These are phyloP conservation scores for Timema cristinae DNA, from an alignment of 2,888 invertebrate genomes.

Conservation along the genomic window DNA sequence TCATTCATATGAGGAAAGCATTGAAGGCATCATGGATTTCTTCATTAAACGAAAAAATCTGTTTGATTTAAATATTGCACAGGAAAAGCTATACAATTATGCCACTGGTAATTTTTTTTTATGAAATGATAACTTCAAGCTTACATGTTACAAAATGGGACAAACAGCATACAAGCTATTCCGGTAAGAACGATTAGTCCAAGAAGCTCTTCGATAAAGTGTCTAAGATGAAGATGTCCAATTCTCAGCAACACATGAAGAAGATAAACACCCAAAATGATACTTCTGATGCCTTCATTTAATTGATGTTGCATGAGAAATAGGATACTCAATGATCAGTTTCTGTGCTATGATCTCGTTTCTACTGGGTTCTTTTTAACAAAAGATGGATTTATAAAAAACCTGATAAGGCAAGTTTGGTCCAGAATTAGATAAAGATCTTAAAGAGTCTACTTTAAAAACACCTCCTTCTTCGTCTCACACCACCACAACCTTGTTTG, in stretches of 20 bases:
- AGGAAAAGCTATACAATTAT: neutral
- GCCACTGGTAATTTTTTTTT: neutral
- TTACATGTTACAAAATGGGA: neutral
- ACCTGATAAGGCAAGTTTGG: constrained; percentile 5
- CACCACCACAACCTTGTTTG: constrained; percentile 1
- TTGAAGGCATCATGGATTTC: neutral
- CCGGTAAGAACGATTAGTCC: neutral
- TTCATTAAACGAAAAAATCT: neutral
- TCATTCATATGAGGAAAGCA: too few species aligned
- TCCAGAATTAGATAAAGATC: neutral
- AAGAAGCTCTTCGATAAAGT: neutral
- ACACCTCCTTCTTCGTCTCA: neutral
- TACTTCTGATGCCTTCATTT: neutral
- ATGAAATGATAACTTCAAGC: neutral
- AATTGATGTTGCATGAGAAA: neutral
- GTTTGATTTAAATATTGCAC: neutral
- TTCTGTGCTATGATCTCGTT: neutral
- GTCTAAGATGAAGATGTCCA: neutral
- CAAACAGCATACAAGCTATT: neutral
- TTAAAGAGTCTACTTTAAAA: neutral
- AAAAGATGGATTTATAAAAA: neutral
- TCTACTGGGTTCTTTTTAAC: neutral
- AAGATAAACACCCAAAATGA: neutral
- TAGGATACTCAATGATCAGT: neutral
- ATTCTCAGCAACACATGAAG: constrained; percentile 3